These are phyloP conservation scores for Xenentodon cancila DNA, from an alignment of 2,797 vertebrate species.

Conservation along the genomic window DNA sequence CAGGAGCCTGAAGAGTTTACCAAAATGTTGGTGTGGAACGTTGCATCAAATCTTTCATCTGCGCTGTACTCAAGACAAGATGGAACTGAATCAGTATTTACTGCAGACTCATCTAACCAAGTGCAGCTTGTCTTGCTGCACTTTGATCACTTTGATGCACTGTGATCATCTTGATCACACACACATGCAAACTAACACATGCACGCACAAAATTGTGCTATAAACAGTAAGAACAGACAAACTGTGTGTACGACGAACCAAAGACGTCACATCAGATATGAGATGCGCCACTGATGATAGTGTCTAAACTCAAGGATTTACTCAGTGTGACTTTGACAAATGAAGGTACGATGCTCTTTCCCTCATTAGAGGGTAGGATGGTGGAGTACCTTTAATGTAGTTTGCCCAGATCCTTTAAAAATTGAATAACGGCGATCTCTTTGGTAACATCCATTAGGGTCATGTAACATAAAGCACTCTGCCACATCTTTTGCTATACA, in stretches of 20 bases:
- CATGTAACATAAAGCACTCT: slow-evolving; percentile 29
- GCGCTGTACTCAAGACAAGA: slow-evolving; percentile 81
- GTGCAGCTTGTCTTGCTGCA: not conserved
- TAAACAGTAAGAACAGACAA: no score
- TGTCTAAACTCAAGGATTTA: slow-evolving; percentile 32
- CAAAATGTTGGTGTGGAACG: slow-evolving; percentile 92
- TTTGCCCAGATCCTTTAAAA: slow-evolving; percentile 45
- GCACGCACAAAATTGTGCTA: no score
- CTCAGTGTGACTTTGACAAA: slow-evolving; percentile 47
- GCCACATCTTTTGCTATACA: slow-evolving; percentile 18
- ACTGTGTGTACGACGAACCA: no score
- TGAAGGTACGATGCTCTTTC: slow-evolving; percentile 24
- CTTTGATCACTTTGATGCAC: no score
- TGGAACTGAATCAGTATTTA: slow-evolving; percentile 19
- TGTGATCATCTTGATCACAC: no score
- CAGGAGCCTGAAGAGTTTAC: slow-evolving; percentile 89
- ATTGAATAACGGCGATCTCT: slow-evolving; percentile 51
- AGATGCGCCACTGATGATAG: slow-evolving; percentile 29
- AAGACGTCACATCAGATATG: not conserved
- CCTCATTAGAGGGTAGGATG: slow-evolving; percentile 39
- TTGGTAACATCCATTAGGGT: slow-evolving; percentile 34
- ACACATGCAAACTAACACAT: not conserved
- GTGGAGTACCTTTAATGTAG: slow-evolving; percentile 36
- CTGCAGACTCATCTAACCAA: not conserved
- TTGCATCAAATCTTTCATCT: slow-evolving; percentile 92